A percentile compares a stretch with the other conserved stretches of the same genome.
Evolutionary conservation across 2,888 invertebrate genomes (phyloP).

Genomic region (Eupithecia abbreviata): DNA sequence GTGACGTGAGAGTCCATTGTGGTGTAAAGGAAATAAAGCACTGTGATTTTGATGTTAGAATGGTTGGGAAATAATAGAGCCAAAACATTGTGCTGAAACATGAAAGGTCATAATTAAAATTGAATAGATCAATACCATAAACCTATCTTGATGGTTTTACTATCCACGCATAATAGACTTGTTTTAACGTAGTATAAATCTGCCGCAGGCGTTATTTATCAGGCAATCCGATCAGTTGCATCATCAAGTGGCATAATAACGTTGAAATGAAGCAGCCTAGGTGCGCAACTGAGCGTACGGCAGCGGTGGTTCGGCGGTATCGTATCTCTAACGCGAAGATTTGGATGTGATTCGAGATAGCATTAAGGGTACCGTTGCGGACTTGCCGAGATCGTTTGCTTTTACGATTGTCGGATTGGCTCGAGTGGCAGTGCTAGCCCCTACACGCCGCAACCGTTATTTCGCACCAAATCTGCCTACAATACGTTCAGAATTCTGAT

Average conservation of each 20-base stretch:
- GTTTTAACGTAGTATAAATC: conserved; percentile 16
- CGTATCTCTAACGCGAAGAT: conserved; percentile 56
- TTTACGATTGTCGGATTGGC: conserved; percentile 64
- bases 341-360: conserved; percentile 71
- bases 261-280: conserved; percentile 43
- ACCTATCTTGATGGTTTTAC: conserved; percentile 22
- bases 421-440: conserved; percentile 50
- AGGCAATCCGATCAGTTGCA: conserved; percentile 37
- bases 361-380: conserved; percentile 69
- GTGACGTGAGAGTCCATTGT: too few species aligned
- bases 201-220: conserved; percentile 28
- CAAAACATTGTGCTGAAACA: background rate
- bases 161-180: conserved; percentile 7
- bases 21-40: too few species aligned
- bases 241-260: conserved; percentile 39
- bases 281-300: conserved; percentile 22
- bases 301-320: conserved; percentile 35
- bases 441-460: conserved; percentile 64
- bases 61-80: conserved; percentile 1
- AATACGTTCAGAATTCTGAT: conserved; percentile 75
- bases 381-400: conserved; percentile 65
- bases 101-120: conserved; percentile 5
- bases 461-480: conserved; percentile 81
- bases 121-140: conserved; percentile 8
- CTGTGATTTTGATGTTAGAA: background rate